Evolutionary conservation across 2,113 vertebrate genomes (phyloP), one percentile per base, ranked within the genome.

Genomic region (Cephalopholis sonnerati): DNA sequence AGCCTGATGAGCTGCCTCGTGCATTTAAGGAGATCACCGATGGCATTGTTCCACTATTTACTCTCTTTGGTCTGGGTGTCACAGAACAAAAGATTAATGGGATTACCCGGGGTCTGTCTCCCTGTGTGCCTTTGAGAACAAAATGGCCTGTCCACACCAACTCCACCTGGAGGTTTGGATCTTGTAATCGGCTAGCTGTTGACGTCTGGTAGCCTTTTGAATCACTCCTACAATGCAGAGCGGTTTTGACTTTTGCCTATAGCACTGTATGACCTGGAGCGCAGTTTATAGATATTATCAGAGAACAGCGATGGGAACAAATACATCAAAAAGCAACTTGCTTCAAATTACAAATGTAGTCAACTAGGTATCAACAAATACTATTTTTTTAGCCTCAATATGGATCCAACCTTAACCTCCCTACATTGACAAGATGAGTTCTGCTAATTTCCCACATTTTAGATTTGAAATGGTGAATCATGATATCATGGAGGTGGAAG

Each of bases 11-110:
- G 66, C 77, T 92, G 82, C 81, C 77, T 81, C 61, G 16, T 82
- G 68, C 41, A 67, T 89, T 90, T 86, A 89, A 78, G 68, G 76
- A 83, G 78, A 82, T 91, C 87, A 83, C 67, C 48, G n/a, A 32
- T 79, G 64, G 61, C 55, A 67, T 75, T 79, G 81, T 80, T 81
- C 59, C 53, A 74, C 77, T 71, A 48, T 87, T 84, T 81, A 75
- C 78, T 85, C 74, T 87, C 69, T 57, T 70, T 61, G 51, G 85
- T 22, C 74, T 80, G 44, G 70, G 62, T 82, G 85, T 84, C 73
- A 81, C 54, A n/a, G 72, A 68, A 66, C 81, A 86, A 75, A 82
- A 78, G 82, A 91, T 82, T 87, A 77, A 88, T 84, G 64, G 78
- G 81, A 74, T 87, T 73, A 87, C 81, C 65, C 44, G 0, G 50